Percentiles rank a stretch among this genome's conserved stretches.
These are phyloP conservation scores for Drosophila ogumai DNA, from an alignment of 1,140 invertebrate genomes.

Conservation along the genomic window DNA sequence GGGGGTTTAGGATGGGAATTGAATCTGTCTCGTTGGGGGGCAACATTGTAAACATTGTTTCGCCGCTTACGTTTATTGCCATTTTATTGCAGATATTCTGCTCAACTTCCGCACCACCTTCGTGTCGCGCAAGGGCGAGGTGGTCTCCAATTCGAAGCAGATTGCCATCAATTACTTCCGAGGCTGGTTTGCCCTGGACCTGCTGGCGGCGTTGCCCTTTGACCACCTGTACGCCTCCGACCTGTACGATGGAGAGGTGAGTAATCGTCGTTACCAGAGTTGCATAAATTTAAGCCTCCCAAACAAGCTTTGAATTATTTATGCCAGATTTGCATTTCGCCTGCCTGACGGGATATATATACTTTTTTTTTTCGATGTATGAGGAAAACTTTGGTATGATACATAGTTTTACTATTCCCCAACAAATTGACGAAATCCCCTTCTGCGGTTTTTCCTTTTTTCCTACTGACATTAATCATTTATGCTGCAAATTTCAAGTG, in stretches of 20 bases:
- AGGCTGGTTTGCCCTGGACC: conserved; percentile 97
- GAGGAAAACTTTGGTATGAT: conserved; percentile 1
- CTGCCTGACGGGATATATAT: neutral
- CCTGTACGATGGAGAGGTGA: conserved; percentile 93
- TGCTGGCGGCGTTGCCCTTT: conserved; percentile 97
- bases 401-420: neutral
- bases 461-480: conserved; percentile 55
- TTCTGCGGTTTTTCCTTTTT: neutral
- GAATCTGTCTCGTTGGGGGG: conserved; percentile 58
- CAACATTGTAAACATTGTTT: conserved; percentile 47
- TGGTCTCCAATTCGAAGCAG: conserved; percentile 95
- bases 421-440: conserved; percentile 34
- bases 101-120: conserved; percentile 99
- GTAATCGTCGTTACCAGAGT: conserved; percentile 67
- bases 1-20: conserved; percentile 29
- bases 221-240: conserved; percentile 96
- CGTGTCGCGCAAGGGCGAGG: conserved; percentile 99
- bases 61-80: conserved; percentile 54
- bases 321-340: conserved; percentile 34
- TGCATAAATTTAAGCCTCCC: conserved; percentile 37
- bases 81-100: conserved; percentile 94
- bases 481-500: conserved; percentile 62
- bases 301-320: conserved; percentile 27
- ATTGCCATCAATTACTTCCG: conserved; percentile 97
- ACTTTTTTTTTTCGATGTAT: neutral